A percentile compares a stretch with the other conserved stretches of the same genome.
These are phyloP conservation scores for Proteles cristata DNA, from an alignment of 2,113 vertebrate species.

Conservation along the genomic window DNA sequence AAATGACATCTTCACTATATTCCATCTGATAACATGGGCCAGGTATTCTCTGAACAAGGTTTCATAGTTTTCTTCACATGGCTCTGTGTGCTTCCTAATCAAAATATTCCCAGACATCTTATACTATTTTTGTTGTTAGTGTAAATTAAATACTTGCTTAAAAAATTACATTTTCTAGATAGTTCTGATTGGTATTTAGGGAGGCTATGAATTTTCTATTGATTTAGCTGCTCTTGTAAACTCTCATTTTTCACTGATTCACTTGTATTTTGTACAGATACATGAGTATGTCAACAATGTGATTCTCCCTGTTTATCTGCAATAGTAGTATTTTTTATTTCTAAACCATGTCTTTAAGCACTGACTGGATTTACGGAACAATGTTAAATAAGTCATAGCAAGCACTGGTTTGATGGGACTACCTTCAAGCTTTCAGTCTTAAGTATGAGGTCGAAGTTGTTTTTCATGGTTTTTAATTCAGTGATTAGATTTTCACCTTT, in stretches of 20 bases:
- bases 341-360: slow-evolving; percentile 1
- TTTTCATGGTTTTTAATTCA: slow-evolving; percentile 19
- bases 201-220: not conserved
- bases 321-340: not conserved
- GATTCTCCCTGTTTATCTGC: not conserved
- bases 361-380: slow-evolving; percentile 1
- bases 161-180: not conserved
- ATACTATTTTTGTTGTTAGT: not conserved
- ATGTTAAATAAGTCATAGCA: not conserved
- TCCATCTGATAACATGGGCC: not conserved
- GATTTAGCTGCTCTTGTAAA: not conserved
- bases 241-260: not conserved
- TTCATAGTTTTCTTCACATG: not conserved
- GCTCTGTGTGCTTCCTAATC: not conserved
- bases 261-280: not conserved
- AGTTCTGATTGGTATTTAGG: not conserved
- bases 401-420: not conserved
- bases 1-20: not conserved
- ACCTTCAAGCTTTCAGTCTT: not conserved
- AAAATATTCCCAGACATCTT: not conserved
- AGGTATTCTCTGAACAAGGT: not conserved
- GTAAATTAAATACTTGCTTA: not conserved
- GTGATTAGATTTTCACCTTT: not conserved
- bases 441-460: not conserved
- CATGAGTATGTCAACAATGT: not conserved